These are phyloP conservation scores for Drosophila mojavensis DNA, from an alignment of 1,140 invertebrate genomes.

Conservation along the genomic window DNA sequence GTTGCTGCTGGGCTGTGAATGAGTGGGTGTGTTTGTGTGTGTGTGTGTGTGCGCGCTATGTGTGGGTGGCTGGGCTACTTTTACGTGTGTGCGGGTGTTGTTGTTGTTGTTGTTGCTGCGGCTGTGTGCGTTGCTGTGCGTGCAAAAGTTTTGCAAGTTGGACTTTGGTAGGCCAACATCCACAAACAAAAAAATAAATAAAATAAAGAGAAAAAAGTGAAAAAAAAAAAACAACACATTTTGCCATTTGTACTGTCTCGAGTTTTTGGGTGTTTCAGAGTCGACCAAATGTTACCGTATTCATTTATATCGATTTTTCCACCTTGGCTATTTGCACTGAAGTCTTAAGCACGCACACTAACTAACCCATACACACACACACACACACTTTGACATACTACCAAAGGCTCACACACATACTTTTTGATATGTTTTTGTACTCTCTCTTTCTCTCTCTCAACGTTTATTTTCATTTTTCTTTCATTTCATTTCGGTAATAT, in stretches of 20 bases:
- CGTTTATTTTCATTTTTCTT: slow-evolving; percentile 69
- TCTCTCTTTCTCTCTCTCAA: slow-evolving; percentile 57
- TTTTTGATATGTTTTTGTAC: slow-evolving; percentile 50
- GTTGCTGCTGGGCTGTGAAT: neutral
- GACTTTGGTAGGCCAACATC: slow-evolving; percentile 51
- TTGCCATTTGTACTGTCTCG: slow-evolving; percentile 69
- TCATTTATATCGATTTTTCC: slow-evolving; percentile 81
- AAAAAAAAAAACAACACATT: slow-evolving; percentile 47
- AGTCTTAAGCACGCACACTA: slow-evolving; percentile 44
- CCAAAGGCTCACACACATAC: slow-evolving; percentile 28
- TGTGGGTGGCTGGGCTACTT: slow-evolving; percentile 6
- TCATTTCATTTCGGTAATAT: slow-evolving; percentile 63
- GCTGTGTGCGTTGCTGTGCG: slow-evolving; percentile 57
- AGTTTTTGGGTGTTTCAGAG: slow-evolving; percentile 46
- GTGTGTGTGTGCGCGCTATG: slow-evolving; percentile 8
- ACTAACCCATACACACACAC: slow-evolving; percentile 30
- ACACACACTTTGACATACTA: slow-evolving; percentile 64
- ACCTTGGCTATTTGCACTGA: slow-evolving; percentile 69
- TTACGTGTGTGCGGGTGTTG: slow-evolving; percentile 18
- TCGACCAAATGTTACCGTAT: slow-evolving; percentile 72
- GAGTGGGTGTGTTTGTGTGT: slow-evolving; percentile 9
- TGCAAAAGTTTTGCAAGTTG: slow-evolving; percentile 74
- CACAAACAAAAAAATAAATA: slow-evolving; percentile 18
- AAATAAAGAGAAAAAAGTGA: slow-evolving; percentile 48
- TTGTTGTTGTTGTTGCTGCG: slow-evolving; percentile 9